Percentiles rank a stretch among this genome's conserved stretches.
These are phyloP conservation scores for Lophura nycthemera DNA, from an alignment of 2,113 vertebrate genomes.

Conservation along the genomic window DNA sequence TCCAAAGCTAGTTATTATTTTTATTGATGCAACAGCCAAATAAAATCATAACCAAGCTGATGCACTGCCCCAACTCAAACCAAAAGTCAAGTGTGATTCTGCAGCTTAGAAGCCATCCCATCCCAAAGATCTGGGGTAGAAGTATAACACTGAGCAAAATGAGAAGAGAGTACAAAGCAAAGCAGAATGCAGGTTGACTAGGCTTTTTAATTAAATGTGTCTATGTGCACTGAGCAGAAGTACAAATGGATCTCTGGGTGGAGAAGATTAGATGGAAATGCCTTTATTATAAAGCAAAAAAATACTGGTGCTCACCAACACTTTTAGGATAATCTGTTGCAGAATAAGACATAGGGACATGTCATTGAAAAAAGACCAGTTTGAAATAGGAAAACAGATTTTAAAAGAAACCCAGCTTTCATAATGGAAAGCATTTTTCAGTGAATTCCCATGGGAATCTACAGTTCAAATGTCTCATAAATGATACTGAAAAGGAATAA, in stretches of 20 bases:
- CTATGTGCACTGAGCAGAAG: neutral
- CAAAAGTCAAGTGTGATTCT: neutral
- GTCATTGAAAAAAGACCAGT: accelerated
- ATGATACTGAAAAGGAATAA: neutral
- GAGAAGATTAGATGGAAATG: neutral
- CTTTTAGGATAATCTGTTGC: neutral
- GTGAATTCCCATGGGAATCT: neutral
- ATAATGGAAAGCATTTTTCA: neutral
- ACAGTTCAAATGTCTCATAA: neutral
- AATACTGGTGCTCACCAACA: accelerated
- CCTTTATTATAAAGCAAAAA: neutral
- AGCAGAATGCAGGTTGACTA: neutral
- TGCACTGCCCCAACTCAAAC: neutral
- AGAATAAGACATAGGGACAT: neutral
- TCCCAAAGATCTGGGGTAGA: neutral
- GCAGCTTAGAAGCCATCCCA: neutral
- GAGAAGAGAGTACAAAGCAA: neutral
- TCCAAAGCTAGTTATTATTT: neutral
- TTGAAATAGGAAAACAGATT: neutral
- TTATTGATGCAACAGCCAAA: neutral
- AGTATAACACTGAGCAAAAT: neutral
- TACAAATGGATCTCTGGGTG: neutral
- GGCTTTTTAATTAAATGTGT: neutral
- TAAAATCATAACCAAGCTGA: neutral
- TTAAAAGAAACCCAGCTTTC: neutral